Conservation (phyloP, 2,888 invertebrate genomes). For the Sisyra terminalis region DNA sequence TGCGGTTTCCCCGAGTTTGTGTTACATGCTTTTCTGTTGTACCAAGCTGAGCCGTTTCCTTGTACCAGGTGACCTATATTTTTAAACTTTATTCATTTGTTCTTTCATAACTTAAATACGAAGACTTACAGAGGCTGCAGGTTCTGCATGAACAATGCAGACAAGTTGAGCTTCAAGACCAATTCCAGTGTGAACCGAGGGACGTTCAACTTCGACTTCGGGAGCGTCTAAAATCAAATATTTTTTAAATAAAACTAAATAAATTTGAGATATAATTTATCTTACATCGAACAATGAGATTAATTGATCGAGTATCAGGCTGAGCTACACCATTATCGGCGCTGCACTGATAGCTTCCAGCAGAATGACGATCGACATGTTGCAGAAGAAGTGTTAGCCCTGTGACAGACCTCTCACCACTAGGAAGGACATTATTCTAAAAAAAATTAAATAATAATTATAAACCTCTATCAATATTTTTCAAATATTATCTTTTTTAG, state of each 20-base stretch:
- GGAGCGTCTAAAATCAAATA: constrained; percentile 37
- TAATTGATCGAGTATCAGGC: constrained; percentile 28
- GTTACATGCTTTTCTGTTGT: constrained; percentile 32
- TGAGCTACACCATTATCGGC: constrained; percentile 35
- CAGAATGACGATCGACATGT: constrained; percentile 34
- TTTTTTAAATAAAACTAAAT: no score
- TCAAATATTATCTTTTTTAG: no score
- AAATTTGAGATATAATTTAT: no score
- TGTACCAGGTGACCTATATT: constrained; percentile 31
- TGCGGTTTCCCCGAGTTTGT: constrained; percentile 31
- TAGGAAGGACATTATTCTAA: constrained; percentile 33
- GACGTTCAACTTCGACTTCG: constrained; percentile 35
- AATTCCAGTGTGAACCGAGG: constrained; percentile 36
- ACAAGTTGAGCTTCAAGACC: constrained; percentile 36
- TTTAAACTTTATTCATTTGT: constrained; percentile 1
- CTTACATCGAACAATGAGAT: constrained; percentile 33
- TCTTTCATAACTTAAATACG: no score
- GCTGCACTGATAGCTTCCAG: constrained; percentile 37
- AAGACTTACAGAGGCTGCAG: constrained; percentile 24
- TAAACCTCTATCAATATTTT: no score
- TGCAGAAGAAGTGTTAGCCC: constrained; percentile 34
- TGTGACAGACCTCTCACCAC: constrained; percentile 34
- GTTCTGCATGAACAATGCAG: constrained; percentile 40
- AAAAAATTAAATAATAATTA: no score
- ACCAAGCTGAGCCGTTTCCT: constrained; percentile 32